Evolutionary conservation across 2,113 vertebrate species (phyloP).

Genomic region (Propithecus coquereli): DNA sequence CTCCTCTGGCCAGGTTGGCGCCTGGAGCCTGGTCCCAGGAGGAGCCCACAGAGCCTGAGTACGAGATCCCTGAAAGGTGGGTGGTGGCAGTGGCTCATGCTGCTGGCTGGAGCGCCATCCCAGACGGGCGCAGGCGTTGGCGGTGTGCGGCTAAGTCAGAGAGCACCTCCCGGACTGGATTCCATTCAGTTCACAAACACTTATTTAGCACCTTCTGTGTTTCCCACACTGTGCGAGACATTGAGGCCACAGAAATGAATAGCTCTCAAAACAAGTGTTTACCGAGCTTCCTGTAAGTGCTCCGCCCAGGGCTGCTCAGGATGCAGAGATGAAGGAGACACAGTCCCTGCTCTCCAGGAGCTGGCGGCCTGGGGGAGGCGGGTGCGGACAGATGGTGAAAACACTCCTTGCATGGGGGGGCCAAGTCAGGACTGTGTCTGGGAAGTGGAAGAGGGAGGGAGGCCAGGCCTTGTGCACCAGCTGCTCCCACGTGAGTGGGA

Average conservation of each 20-base stretch:
- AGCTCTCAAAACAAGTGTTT: background rate
- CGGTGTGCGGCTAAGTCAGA: background rate
- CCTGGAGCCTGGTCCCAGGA: background rate
- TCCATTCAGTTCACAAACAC: background rate
- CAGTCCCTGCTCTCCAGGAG: background rate
- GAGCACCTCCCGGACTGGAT: background rate
- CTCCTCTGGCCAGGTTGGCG: too few relatives aligned
- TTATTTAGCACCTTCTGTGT: background rate
- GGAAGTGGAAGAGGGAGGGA: background rate
- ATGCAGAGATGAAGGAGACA: rapidly evolving
- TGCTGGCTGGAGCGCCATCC: background rate
- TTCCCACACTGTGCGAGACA: background rate
- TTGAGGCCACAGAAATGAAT: background rate
- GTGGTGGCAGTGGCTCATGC: too few relatives aligned
- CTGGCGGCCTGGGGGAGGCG: rapidly evolving
- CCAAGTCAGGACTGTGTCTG: background rate
- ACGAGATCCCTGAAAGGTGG: rapidly evolving
- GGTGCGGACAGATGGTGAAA: background rate
- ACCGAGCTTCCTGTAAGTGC: background rate
- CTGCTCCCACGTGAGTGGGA: background rate
- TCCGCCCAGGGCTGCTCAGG: background rate
- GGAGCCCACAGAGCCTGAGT: background rate
- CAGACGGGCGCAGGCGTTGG: background rate
- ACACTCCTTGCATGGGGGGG: background rate
- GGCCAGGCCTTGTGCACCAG: rapidly evolving